Evolutionary conservation across 2,888 invertebrate species (phyloP), one percentile per base, ranked within the genome.

Genomic region (Sarcophaga variegata): DNA sequence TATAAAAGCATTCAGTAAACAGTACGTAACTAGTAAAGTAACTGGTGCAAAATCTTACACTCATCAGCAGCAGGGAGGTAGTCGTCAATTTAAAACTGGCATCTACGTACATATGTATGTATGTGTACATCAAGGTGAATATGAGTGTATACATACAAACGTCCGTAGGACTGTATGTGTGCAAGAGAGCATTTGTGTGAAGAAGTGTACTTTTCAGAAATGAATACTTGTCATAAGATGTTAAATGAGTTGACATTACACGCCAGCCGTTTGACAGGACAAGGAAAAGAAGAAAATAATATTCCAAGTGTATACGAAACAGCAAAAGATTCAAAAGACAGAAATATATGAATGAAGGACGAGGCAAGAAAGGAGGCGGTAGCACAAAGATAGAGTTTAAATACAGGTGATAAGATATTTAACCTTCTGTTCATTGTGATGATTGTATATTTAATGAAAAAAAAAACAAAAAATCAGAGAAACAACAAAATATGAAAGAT

Each of bases 211-310:
- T 66, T 71, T 62, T 67, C 62, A 71, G 64, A 83, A 83, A 83
- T 80, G 72, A 80, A 83, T 83, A 83, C 86, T 80, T 86, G 86
- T 77, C 86, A 83, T 80, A 80, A 83, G 78, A 83, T 86, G 86
- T 83, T 86, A 83, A 83, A 86, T 76, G 74, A 80, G 80, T 83
- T 83, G 86, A 80, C 86, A 83, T 54, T 63, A 80, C 70, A 76
- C 71, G 82, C 82, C 82, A 82, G 79, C 60, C 82, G 75, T 76
- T 86, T 82, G 82, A 54, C 74, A 69, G 63, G 11, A 37, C 37
- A 63, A 49, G 14, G 60, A 66, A 72, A 81, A 54, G 20, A 71
- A 77, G 22, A 22, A 37, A 72, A 80, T 66, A 60, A 47, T 81
- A 74, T 81, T 72, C 20, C 60, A 60, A 72, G 37, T 80, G 12